Conservation (phyloP, 2,888 invertebrate species). For the Pheosia gnoma region DNA sequence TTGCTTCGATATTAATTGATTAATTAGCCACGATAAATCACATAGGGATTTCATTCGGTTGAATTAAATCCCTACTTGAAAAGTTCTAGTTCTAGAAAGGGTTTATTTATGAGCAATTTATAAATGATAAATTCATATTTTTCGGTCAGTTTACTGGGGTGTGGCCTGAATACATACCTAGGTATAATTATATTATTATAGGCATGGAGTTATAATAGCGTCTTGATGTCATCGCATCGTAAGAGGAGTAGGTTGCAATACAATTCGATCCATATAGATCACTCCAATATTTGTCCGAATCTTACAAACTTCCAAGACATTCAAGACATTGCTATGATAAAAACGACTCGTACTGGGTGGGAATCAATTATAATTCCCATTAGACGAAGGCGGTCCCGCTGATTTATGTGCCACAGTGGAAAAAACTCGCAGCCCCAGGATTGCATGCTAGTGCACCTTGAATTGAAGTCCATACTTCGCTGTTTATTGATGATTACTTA, state of each 20-base stretch:
- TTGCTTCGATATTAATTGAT: constrained; percentile 66
- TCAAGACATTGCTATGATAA: constrained; percentile 19
- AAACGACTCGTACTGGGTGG: constrained; percentile 43
- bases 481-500: constrained; percentile 7
- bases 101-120: no score
- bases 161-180: no score
- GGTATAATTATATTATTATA: no score
- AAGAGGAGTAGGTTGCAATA: no score
- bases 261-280: background rate
- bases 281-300: background rate
- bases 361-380: constrained; percentile 72
- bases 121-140: no score
- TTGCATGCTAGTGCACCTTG: constrained; percentile 31
- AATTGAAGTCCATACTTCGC: constrained; percentile 4
- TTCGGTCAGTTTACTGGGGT: background rate
- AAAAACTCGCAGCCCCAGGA: constrained; percentile 14
- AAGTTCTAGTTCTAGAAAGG: no score
- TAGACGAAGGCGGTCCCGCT: constrained; percentile 57
- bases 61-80: background rate
- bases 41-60: constrained; percentile 21
- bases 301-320: constrained; percentile 10
- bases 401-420: constrained; percentile 47
- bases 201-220: no score
- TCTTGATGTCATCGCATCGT: no score
- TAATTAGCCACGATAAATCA: constrained; percentile 52